phyloP scores from a whole-genome alignment of 2,888 invertebrate genomes.

The Lysandra bellargus region DNA sequence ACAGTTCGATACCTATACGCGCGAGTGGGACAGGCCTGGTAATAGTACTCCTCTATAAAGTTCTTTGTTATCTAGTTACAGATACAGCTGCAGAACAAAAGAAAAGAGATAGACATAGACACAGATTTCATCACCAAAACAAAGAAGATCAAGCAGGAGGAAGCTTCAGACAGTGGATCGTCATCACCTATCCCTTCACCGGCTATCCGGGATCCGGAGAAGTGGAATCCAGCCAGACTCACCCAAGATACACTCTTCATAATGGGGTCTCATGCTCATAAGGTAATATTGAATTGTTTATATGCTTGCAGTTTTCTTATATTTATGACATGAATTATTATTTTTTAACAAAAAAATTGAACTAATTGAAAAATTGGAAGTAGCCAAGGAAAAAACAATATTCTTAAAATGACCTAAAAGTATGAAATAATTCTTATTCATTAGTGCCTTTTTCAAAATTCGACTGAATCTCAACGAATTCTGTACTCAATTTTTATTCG shows the following conservation, averaged over 20 bases:
- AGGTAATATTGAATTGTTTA: conserved; percentile 54
- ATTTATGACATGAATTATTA: neutral
- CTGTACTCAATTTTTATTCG: too few relatives aligned
- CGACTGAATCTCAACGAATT: too few relatives aligned
- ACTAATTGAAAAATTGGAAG: too few relatives aligned
- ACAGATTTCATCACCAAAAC: conserved; percentile 75
- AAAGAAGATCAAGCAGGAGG: conserved; percentile 70
- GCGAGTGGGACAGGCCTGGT: too few relatives aligned
- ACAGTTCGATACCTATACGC: too few relatives aligned
- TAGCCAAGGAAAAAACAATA: too few relatives aligned
- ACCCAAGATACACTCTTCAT: conserved; percentile 87
- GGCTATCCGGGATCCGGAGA: conserved; percentile 80
- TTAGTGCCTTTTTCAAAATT: too few relatives aligned
- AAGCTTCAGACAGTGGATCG: conserved; percentile 57
- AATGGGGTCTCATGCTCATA: conserved; percentile 88
- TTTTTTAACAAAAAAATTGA: too few relatives aligned
- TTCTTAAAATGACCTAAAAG: too few relatives aligned
- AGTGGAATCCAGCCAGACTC: conserved; percentile 88
- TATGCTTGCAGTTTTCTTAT: neutral
- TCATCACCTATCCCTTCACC: conserved; percentile 68
- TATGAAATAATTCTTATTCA: too few relatives aligned
- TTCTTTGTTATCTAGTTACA: conserved; percentile 46
- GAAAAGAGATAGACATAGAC: conserved; percentile 85
- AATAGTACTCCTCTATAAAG: neutral
- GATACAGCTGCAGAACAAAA: conserved; percentile 79